Evolutionary conservation across 2,113 vertebrate species (phyloP), one percentile per base, ranked within the genome.

Genomic region (Stegastes partitus): DNA sequence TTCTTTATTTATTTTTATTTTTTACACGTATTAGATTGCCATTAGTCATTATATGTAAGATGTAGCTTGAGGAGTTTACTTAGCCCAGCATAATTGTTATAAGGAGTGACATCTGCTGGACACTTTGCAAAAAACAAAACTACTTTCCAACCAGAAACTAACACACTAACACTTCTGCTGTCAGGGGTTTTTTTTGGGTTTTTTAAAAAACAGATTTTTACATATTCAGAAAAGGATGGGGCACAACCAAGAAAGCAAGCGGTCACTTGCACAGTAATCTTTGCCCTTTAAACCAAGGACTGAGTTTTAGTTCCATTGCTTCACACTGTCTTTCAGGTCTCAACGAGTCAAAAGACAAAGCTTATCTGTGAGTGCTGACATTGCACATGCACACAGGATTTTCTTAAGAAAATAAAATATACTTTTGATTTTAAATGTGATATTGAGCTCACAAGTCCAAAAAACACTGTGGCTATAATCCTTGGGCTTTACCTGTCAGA

Each of bases 271-370:
- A 79, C 11, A 77, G 58, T 45, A 50, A 71, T 66, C 10, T 69
- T 58, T 86, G 85, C 45, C 83, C 89, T 87, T 91, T 74, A 87
- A 84, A 56, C 62, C 31, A 67, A 80, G 54, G 55, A 78, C 71
- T 73, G 31, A 16, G 50, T 37, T 72, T 55, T 18, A 47, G 42
- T 65, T 63, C 47, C 11, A 56, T 22, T 25, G 23, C 39, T 44
- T 11, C 63, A 83, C 34, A 54, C 31, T 31, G 34, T 49, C 66
- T 63, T 25, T 79, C 59, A 25, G 69, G 81, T 81, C 63, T 77
- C 45, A 65, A 55, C 55, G 6, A 14, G 39, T 42, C 39, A 42
- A 42, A 58, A 82, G 39, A 80, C 79, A 88, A 78, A 72, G 76
- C 76, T 68, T 57, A 58, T 50, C 59, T 67, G 45, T 18, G 72